phyloP scores from a whole-genome alignment of 2,797 vertebrate species.

The Gallirallus australis region DNA sequence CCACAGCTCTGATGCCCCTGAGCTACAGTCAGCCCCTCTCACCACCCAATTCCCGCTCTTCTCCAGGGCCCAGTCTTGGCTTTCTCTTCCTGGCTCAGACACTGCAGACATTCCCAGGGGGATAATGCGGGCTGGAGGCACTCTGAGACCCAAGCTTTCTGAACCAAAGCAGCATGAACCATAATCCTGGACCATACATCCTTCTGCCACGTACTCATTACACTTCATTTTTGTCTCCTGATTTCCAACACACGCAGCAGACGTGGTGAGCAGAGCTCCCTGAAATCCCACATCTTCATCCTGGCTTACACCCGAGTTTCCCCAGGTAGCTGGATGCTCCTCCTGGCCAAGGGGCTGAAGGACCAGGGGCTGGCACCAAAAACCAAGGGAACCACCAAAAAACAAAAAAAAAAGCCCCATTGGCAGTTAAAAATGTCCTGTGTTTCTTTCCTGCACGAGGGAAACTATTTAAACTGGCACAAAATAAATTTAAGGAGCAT shows the following conservation, averaged over 20 bases:
- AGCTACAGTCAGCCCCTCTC: not conserved
- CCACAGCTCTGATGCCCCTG: not conserved
- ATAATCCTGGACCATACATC: not conserved
- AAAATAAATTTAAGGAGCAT: slow-evolving; percentile 82
- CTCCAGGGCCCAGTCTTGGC: not conserved
- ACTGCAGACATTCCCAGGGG: not conserved
- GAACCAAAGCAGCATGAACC: accelerated
- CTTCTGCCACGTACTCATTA: not conserved
- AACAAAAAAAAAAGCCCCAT: no score
- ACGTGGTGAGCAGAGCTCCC: accelerated
- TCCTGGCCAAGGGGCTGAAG: not conserved
- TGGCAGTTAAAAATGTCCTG: slow-evolving; percentile 34
- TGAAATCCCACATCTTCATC: not conserved
- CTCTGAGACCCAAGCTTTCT: not conserved
- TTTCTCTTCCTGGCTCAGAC: not conserved
- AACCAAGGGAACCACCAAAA: no score
- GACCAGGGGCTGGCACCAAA: not conserved
- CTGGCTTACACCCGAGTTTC: not conserved
- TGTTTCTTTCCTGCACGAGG: slow-evolving; percentile 63
- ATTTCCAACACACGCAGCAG: not conserved
- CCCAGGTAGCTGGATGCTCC: not conserved
- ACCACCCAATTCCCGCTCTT: not conserved
- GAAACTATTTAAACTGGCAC: slow-evolving; percentile 78
- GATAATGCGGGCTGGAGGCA: accelerated
- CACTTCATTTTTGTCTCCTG: not conserved